Percentiles rank a stretch among this genome's conserved stretches.
Conservation (phyloP, 1,140 invertebrate species). For the Zaprionus kolodkinae region DNA sequence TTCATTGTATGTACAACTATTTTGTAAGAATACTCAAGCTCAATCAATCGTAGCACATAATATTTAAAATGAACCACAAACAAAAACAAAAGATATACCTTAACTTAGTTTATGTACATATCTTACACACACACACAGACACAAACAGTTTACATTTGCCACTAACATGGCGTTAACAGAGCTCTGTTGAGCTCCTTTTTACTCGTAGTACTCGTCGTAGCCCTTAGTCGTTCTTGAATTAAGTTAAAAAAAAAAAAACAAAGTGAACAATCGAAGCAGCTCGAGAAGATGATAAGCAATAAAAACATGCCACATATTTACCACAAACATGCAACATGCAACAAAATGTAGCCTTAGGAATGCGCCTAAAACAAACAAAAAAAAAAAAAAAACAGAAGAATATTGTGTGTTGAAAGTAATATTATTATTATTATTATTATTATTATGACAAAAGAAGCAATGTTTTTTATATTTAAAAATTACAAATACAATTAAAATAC, state of each 20-base stretch:
- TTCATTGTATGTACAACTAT: conserved; percentile 27
- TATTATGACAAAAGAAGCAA: conserved; percentile 21
- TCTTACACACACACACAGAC: conserved; percentile 14
- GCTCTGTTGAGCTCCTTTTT: conserved; percentile 3
- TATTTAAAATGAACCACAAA: conserved; percentile 15
- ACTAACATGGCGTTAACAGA: conserved; percentile 6
- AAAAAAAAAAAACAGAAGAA: neutral
- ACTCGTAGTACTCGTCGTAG: neutral
- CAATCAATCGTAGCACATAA: conserved; percentile 22
- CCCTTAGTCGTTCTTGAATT: neutral
- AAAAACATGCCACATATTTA: conserved; percentile 15
- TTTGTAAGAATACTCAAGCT: conserved; percentile 47
- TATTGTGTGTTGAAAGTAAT: conserved; percentile 29
- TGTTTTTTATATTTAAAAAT: conserved; percentile 24
- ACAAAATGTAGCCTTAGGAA: conserved; percentile 32
- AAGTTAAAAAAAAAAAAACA: neutral
- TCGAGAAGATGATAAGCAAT: conserved; percentile 6
- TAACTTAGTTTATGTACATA: conserved; percentile 37
- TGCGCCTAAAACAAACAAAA: conserved; percentile 21
- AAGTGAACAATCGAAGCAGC: neutral
- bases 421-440: conserved; percentile 5
- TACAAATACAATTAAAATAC: conserved; percentile 18
- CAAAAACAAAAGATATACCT: conserved; percentile 14
- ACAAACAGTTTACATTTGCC: conserved; percentile 4
- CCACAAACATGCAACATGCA: conserved; percentile 22